Evolutionary conservation across 1,140 invertebrate species (phyloP), one percentile per base, ranked within the genome.

Genomic region (Drosophila virilis): DNA sequence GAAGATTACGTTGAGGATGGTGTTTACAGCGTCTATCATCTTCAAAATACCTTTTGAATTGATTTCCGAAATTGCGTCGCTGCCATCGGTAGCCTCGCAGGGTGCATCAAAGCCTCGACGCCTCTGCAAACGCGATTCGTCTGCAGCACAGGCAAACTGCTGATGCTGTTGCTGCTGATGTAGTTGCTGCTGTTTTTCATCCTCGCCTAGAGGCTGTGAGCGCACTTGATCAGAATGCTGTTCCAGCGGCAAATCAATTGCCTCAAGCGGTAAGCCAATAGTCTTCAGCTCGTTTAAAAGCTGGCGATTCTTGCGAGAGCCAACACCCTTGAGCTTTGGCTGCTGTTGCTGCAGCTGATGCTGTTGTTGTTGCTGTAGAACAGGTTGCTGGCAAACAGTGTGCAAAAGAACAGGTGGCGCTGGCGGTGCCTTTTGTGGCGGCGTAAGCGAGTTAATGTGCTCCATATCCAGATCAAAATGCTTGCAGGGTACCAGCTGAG

Each of bases 191-290:
- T 81, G 42, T 22, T 73, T 88, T 0, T 90, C 89, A 67, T 92
- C 91, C 58, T 92, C 91, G 1, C 91, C 91, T 40, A 92, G 33
- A 0, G 90, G 91, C 52, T 92, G 91, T 1, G 90, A 89, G 13
- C 91, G 91, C 8, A 91, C 78, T 62, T 90, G 82, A 32, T 91
- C 80, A 4, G 76, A 67, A 57, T 74, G 72, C 57, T 80, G 83
- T 28, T 90, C 78, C 38, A 78, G 28, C 6, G 90, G 76, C 32
- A 72, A 72, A 43, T 72, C 68, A 46, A 71, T 72, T 50, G 42
- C 13, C 28, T 78, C 76, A 43, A 85, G 13, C 43, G 69, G 71
- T 17, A 89, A 71, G 33, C 79, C 91, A 64, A 77, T 77, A 66
- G 45, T 35, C 15, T 66, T 51, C 17, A 77, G 67, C 8, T 69